Evolutionary conservation across 2,888 invertebrate species (phyloP).

Genomic region (Cenopis cana): DNA sequence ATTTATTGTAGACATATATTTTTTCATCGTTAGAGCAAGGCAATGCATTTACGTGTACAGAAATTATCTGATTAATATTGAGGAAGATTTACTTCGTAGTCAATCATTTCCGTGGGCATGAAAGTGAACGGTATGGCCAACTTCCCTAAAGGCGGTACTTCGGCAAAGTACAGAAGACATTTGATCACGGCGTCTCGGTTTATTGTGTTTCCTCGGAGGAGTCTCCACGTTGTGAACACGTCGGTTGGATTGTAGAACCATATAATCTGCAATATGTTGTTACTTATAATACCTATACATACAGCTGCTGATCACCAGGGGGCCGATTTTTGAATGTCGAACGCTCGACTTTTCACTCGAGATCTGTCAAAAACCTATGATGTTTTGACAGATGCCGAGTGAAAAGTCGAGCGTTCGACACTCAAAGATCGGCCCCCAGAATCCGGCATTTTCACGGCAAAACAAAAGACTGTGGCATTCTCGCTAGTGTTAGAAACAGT

Average conservation of each 20-base stretch:
- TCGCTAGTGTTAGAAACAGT: too few species aligned
- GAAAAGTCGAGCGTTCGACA: too few species aligned
- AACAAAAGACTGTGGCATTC: too few species aligned
- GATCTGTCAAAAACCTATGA: too few species aligned
- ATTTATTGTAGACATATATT: neutral
- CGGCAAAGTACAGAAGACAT: conserved; percentile 76
- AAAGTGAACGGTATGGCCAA: conserved; percentile 78
- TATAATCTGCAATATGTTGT: conserved; percentile 59
- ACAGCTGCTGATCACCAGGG: too few species aligned
- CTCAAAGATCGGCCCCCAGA: too few species aligned
- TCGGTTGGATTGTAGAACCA: conserved; percentile 80
- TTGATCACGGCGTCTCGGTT: conserved; percentile 64
- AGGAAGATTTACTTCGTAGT: conserved; percentile 68
- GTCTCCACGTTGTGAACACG: conserved; percentile 77
- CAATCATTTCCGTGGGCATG: conserved; percentile 78
- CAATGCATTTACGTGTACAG: neutral
- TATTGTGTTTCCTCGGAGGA: conserved; percentile 68
- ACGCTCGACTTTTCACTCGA: too few species aligned
- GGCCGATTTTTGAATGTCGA: too few species aligned
- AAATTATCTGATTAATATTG: neutral
- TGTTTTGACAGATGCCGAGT: too few species aligned
- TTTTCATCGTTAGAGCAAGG: neutral
- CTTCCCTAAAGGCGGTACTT: conserved; percentile 75
- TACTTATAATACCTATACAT: too few species aligned
- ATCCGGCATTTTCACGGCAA: too few species aligned